Evolutionary conservation across 2,797 vertebrate genomes (phyloP).

Genomic region (Pseudomugil tenellus): DNA sequence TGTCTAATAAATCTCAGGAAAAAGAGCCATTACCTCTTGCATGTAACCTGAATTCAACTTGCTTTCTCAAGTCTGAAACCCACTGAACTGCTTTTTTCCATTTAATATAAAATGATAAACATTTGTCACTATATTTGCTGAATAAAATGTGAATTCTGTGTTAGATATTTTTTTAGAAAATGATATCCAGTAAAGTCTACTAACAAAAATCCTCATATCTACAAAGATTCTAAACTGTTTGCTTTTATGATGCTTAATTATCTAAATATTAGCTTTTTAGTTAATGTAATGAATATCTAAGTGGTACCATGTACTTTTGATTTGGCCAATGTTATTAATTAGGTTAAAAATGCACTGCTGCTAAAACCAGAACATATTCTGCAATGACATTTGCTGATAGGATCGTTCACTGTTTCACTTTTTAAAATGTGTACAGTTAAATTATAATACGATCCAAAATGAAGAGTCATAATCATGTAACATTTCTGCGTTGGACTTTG

Average conservation of each 20-base stretch:
- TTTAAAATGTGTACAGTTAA: constrained; percentile 24
- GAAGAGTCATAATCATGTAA: constrained; percentile 55
- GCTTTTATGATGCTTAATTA: too few species aligned
- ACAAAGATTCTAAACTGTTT: too few species aligned
- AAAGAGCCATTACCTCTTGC: background rate
- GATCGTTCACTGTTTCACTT: background rate
- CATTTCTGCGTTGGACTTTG: constrained; percentile 51
- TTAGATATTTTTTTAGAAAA: too few species aligned
- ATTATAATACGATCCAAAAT: constrained; percentile 47
- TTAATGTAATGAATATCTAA: background rate
- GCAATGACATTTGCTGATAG: background rate
- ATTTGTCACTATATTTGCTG: background rate
- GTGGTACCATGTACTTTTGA: background rate
- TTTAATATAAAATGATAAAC: background rate
- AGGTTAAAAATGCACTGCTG: background rate
- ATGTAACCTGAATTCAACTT: background rate
- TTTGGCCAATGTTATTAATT: background rate
- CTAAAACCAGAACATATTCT: background rate
- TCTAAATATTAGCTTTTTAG: background rate
- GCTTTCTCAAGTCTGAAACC: too few species aligned
- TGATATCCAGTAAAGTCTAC: too few species aligned
- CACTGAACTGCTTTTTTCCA: background rate
- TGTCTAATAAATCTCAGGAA: too few species aligned
- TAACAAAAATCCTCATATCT: too few species aligned
- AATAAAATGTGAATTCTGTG: background rate